Conservation (phyloP, 2,113 vertebrate genomes). For the Dryoscopus gambensis region DNA sequence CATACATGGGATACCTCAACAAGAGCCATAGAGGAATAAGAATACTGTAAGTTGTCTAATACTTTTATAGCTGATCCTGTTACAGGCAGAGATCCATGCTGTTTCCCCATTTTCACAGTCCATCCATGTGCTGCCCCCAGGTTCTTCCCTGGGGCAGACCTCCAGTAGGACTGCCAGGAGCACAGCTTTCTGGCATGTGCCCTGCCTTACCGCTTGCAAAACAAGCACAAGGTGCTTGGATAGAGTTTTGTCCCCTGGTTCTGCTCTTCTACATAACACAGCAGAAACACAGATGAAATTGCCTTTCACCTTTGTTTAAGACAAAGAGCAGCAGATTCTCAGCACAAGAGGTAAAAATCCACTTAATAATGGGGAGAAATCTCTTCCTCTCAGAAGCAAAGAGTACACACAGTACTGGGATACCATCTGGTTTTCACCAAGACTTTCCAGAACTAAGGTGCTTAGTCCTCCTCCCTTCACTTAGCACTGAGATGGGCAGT, state of each 20-base stretch:
- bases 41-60: not conserved
- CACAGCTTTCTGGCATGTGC: not conserved
- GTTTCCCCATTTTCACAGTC: not conserved
- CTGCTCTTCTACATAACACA: not conserved
- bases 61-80: not conserved
- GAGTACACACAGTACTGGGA: not conserved
- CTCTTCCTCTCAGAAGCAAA: not conserved
- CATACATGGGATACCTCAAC: not conserved
- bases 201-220: accelerated
- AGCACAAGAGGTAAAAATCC: not conserved
- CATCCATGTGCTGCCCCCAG: not conserved
- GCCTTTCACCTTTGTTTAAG: not conserved
- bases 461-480: not conserved
- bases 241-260: not conserved
- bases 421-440: not conserved
- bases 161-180: not conserved
- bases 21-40: not conserved
- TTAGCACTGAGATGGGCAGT: not conserved
- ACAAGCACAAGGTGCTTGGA: not conserved
- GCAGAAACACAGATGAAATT: not conserved
- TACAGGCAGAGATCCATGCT: not conserved
- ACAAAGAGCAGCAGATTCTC: not conserved
- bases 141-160: not conserved
- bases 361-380: not conserved
- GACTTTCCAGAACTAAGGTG: not conserved